Percentiles rank a stretch among this genome's conserved stretches.
phyloP scores from a whole-genome alignment of 2,113 vertebrate species.

The Poicephalus gulielmi region DNA sequence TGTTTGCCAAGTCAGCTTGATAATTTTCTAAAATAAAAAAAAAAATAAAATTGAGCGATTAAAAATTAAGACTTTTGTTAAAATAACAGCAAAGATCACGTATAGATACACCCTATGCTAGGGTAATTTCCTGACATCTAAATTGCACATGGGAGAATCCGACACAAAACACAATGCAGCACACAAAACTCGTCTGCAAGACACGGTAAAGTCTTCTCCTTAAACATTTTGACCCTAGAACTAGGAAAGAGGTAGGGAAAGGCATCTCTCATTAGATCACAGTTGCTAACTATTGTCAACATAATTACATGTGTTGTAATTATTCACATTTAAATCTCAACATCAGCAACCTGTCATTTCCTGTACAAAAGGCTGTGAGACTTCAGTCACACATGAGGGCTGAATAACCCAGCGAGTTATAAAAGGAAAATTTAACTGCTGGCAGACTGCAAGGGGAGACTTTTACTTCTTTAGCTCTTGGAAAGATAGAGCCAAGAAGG shows the following conservation, averaged over 20 bases:
- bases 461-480: neutral
- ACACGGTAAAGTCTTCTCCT: neutral
- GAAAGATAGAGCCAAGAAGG: neutral
- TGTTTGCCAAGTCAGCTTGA: slow-evolving; percentile 96
- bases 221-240: neutral
- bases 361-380: neutral
- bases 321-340: neutral
- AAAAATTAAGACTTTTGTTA: neutral
- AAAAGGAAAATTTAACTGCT: neutral
- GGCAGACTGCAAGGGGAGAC: neutral
- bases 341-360: neutral
- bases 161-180: neutral
- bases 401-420: neutral
- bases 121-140: neutral
- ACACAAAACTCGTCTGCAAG: neutral
- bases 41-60: neutral
- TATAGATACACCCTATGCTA: neutral
- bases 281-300: neutral
- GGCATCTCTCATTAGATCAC: neutral
- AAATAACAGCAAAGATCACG: neutral
- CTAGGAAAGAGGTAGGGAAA: neutral
- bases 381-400: neutral
- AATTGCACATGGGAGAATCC: neutral
- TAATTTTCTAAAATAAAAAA: slow-evolving; percentile 84
- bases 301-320: neutral